Evolutionary conservation across 2,797 vertebrate genomes (phyloP).

Genomic region (Sandelia bainsii): DNA sequence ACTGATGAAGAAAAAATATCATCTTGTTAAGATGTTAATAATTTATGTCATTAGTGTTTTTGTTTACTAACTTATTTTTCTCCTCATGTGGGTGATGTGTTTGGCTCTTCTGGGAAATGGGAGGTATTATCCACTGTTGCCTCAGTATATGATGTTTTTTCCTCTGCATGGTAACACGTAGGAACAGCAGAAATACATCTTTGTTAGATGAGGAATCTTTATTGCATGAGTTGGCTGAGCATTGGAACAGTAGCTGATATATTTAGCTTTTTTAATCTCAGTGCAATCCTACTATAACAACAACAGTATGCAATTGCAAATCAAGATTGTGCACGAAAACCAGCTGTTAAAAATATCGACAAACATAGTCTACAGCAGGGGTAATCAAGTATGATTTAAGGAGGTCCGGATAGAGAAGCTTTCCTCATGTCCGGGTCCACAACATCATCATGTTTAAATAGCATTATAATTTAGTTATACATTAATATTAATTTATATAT

Average conservation of each 20-base stretch:
- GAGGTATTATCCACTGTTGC: not conserved
- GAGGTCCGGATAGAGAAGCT: too few relatives aligned
- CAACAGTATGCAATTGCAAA: not conserved
- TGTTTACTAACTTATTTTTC: conserved; percentile 9
- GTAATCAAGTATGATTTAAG: too few relatives aligned
- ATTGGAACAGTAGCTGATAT: not conserved
- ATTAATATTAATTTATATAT: too few relatives aligned
- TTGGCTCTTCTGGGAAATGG: conserved; percentile 7
- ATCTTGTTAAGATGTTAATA: conserved; percentile 5
- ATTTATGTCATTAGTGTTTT: conserved; percentile 12
- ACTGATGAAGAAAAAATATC: conserved; percentile 1
- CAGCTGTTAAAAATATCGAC: not conserved
- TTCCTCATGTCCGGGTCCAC: too few relatives aligned
- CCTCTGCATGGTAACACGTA: conserved; percentile 7
- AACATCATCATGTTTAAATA: too few relatives aligned
- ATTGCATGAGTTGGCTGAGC: not conserved
- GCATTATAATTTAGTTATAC: too few relatives aligned
- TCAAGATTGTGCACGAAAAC: not conserved
- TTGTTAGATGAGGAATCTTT: conserved; percentile 11
- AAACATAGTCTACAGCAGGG: not conserved
- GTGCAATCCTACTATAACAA: not conserved
- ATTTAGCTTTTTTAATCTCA: not conserved
- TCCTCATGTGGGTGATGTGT: not conserved
- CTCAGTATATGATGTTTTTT: not conserved
- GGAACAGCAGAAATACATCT: not conserved